These are phyloP conservation scores for Exocentrus adspersus DNA, from an alignment of 2,888 invertebrate genomes.

Conservation along the genomic window DNA sequence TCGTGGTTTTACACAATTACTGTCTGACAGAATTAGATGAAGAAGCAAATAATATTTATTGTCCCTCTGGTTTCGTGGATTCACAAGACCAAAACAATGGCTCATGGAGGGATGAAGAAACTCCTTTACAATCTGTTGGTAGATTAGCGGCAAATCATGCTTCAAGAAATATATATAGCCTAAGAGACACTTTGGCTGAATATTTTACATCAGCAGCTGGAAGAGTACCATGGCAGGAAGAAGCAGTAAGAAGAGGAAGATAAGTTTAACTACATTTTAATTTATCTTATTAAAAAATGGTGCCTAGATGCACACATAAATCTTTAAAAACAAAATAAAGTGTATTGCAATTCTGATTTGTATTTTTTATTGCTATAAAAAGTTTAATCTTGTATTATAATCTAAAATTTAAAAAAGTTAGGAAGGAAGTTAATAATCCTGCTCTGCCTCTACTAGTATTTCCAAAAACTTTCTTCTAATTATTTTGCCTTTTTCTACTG, in stretches of 20 bases:
- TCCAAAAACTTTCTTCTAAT: too few species aligned
- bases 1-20: neutral
- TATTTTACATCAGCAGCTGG: neutral
- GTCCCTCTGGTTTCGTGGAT: slow-evolving; percentile 29
- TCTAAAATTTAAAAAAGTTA: too few species aligned
- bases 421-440: too few species aligned
- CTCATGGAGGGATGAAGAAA: slow-evolving; percentile 28
- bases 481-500: too few species aligned
- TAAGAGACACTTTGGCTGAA: neutral
- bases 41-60: slow-evolving; percentile 20
- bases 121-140: slow-evolving; percentile 34
- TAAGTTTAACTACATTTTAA: too few species aligned
- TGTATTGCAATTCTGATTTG: too few species aligned
- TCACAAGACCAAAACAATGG: slow-evolving; percentile 26
- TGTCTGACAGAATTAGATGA: neutral
- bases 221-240: neutral
- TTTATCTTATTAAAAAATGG: too few species aligned
- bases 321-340: too few species aligned
- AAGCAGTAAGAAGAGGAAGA: neutral
- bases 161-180: neutral
- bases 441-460: too few species aligned
- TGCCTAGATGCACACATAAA: too few species aligned
- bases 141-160: neutral
- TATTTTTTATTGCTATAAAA: too few species aligned
- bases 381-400: too few species aligned